These are phyloP conservation scores for Lucifuga dentata DNA, from an alignment of 2,113 vertebrate genomes.

Conservation along the genomic window DNA sequence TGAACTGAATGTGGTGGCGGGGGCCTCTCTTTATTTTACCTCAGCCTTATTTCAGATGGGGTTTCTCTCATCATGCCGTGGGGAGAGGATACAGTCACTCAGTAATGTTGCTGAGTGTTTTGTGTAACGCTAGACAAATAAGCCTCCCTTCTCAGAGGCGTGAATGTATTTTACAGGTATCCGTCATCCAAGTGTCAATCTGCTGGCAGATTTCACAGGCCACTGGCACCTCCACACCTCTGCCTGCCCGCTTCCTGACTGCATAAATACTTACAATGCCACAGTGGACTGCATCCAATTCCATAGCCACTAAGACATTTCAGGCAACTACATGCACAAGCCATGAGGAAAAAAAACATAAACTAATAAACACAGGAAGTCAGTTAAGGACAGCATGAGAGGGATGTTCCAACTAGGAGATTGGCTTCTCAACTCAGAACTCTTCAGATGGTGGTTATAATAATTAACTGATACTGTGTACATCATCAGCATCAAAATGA, in stretches of 20 bases:
- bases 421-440: conserved; percentile 26
- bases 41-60: conserved; percentile 65
- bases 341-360: conserved; percentile 29
- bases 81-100: conserved; percentile 66
- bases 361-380: conserved; percentile 46
- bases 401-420: conserved; percentile 31
- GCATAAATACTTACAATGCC: conserved; percentile 74
- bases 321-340: conserved; percentile 55
- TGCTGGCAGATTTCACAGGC: conserved; percentile 83
- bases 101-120: conserved; percentile 73
- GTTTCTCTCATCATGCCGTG: conserved; percentile 51
- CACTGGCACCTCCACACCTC: conserved; percentile 80
- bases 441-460: conserved; percentile 22
- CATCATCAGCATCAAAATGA: conserved; percentile 37
- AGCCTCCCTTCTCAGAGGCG: conserved; percentile 73
- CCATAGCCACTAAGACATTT: conserved; percentile 63
- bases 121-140: conserved; percentile 73
- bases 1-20: conserved; percentile 51
- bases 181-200: conserved; percentile 85
- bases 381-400: conserved; percentile 30
- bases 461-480: conserved; percentile 21
- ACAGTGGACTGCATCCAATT: conserved; percentile 79
- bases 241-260: conserved; percentile 68
- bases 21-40: conserved; percentile 69
- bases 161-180: conserved; percentile 86